phyloP scores from a whole-genome alignment of 2,888 invertebrate genomes.

The Lordiphosa fenestrarum region DNA sequence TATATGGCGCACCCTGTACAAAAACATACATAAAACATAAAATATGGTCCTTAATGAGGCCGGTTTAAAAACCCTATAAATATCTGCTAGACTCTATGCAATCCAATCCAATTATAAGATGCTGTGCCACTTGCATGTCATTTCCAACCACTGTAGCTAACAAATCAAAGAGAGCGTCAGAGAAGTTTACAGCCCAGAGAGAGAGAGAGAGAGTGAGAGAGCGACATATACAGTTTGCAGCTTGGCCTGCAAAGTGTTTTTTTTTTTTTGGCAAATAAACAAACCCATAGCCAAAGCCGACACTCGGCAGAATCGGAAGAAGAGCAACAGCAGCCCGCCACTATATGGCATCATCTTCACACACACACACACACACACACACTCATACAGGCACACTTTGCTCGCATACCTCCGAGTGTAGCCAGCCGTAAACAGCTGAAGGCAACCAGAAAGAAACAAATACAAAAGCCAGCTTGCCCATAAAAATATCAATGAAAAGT shows the following conservation, averaged over 20 bases:
- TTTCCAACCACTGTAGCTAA: no score
- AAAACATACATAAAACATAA: no score
- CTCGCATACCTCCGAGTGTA: conserved; percentile 28
- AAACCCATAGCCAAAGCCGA: conserved; percentile 52
- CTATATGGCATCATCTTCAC: conserved; percentile 66
- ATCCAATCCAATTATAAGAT: no score
- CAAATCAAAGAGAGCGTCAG: no score
- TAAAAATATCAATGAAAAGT: conserved; percentile 70
- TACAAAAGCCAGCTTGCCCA: conserved; percentile 40
- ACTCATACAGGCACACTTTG: not conserved
- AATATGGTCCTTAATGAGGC: no score
- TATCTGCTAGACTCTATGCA: no score
- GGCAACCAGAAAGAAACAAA: conserved; percentile 38
- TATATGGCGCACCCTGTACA: no score
- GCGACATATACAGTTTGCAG: conserved; percentile 6
- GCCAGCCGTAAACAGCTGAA: conserved; percentile 55
- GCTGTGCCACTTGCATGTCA: no score
- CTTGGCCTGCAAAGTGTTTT: conserved; percentile 41
- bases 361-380: conserved; percentile 17
- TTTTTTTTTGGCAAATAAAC: conserved; percentile 61
- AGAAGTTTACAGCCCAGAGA: no score
- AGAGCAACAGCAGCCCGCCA: conserved; percentile 19
- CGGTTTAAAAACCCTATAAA: no score
- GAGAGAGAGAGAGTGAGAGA: no score
- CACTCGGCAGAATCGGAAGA: conserved; percentile 32